Percentiles rank a stretch among this genome's conserved stretches.
Conservation (phyloP, 1,140 invertebrate genomes). For the Dendrolimus kikuchii region DNA sequence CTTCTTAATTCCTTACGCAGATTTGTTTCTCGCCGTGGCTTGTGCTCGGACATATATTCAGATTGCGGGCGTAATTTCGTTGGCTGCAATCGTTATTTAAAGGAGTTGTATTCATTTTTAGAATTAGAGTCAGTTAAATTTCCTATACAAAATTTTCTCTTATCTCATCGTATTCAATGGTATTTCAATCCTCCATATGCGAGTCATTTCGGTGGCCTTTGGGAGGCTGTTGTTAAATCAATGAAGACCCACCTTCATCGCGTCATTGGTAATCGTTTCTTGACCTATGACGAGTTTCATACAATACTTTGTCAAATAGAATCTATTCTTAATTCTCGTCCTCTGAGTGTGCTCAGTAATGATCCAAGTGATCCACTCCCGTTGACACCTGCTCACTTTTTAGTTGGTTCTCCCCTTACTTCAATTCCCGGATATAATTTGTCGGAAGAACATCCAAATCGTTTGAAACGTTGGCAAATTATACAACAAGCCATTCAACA, state of each 20-base stretch:
- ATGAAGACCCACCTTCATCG: background rate
- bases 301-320: conserved; percentile 1
- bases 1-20: background rate
- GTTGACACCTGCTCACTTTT: background rate
- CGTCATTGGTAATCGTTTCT: background rate
- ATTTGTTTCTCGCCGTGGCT: background rate
- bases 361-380: background rate
- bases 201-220: background rate
- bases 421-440: background rate
- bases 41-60: background rate
- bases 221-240: background rate
- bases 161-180: background rate
- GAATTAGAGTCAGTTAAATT: too few relatives aligned
- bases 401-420: background rate
- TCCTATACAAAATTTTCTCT: too few relatives aligned
- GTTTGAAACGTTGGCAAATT: background rate
- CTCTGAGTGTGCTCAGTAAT: background rate
- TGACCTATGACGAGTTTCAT: background rate
- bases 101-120: background rate
- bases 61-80: background rate
- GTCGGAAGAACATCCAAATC: background rate
- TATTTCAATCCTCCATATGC: background rate
- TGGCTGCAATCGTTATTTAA: background rate
- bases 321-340: background rate
- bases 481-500: conserved; percentile 1